Base-by-base conservation (phyloP, 2,113 vertebrate species). In the Sorex fumeus region DNA sequence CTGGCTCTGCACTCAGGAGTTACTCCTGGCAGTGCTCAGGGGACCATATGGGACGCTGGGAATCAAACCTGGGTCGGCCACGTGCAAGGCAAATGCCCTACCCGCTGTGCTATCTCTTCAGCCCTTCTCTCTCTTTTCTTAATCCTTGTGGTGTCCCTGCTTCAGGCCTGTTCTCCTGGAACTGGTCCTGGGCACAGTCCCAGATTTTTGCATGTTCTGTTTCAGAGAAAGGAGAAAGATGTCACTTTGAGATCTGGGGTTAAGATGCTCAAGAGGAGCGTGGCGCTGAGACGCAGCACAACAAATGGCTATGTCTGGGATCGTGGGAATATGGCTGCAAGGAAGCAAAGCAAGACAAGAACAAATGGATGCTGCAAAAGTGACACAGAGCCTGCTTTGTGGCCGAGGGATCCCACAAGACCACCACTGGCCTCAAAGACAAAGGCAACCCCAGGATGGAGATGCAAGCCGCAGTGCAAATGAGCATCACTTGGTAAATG, bases 161-260 rank as follows among this genome's bases (percentile, higher is more conserved):
- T 40, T 40, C 40, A 40, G 7, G 40, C 7, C 40, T 40, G 40
- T 40, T 40, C 40, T 4, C 40, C 40, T 40, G 40, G 40, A 40
- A 7, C 40, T 40, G 40, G 40, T 40, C 40, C 40, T 45, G 32
- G 30, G 64, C 12, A 64, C 28, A 66, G 43, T 78, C 50, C 45
- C 64, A 70, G 79, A 60, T 70, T 71, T 84, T 93, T 88, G 62
- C 76, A 77, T 67, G 36, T 43, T 32, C 32, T 67, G 57, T 74
- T 79, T 70, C 60, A 91, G 77, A 79, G 32, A 72, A 69, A 15
- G 43, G 71, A 80, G 27, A 47, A 75, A 70, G 86, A 93, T 64
- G 43, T 71, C 60, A 66, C 60, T 79, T 40, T 60, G 28, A 32
- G 81, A 83, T 94, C 91, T 83, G 23, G 84, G 0, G 13, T 70